Evolutionary conservation across 1,140 invertebrate genomes (phyloP).

Genomic region (Diachasma alloeum): DNA sequence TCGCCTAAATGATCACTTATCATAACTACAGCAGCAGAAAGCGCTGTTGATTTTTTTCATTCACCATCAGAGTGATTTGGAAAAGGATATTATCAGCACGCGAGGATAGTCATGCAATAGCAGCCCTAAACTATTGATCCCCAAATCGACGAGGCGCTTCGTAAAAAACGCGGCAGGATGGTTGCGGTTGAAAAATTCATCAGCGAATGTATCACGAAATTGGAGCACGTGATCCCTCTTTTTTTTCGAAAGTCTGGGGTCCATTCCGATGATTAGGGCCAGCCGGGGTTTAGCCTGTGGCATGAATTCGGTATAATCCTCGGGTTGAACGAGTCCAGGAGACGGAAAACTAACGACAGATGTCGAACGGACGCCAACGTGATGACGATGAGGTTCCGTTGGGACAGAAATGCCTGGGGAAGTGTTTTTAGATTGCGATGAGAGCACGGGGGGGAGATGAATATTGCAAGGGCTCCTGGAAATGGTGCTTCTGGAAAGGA

Average conservation of each 20-base stretch:
- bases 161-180: neutral
- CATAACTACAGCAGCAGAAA: neutral
- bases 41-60: neutral
- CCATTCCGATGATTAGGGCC: conserved; percentile 25
- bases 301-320: neutral
- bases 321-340: neutral
- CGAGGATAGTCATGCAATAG: conserved; percentile 10
- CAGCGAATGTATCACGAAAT: neutral
- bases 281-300: neutral
- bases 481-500: conserved; percentile 20
- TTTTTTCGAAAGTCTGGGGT: neutral
- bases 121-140: neutral
- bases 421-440: neutral
- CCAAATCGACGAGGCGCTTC: neutral
- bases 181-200: neutral
- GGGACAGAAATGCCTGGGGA: conserved; percentile 21
- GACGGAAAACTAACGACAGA: conserved; percentile 54
- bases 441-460: neutral
- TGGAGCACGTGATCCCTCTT: conserved; percentile 12
- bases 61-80: conserved; percentile 4
- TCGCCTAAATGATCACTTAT: conserved; percentile 4
- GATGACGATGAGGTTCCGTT: conserved; percentile 43
- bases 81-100: conserved; percentile 22
- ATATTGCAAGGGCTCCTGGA: conserved; percentile 31
- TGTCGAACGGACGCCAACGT: conserved; percentile 55